A percentile compares a stretch with the other conserved stretches of the same genome.
Conservation (phyloP, 2,888 invertebrate species). For the Perdita meconis region DNA sequence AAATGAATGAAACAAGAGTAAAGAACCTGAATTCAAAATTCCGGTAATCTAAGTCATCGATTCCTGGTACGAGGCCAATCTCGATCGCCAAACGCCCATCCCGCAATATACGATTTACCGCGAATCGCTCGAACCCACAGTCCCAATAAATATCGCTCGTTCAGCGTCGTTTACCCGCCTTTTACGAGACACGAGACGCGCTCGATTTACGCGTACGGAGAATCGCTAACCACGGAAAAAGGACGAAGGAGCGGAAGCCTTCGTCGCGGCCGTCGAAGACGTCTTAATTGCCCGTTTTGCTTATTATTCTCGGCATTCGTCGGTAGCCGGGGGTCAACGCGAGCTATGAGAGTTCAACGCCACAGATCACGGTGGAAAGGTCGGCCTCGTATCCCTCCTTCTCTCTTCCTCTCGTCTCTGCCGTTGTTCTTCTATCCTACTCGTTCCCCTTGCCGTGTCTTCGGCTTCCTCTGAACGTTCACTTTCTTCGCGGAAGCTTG, state of each 20-base stretch:
- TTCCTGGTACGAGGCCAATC: slow-evolving; percentile 46
- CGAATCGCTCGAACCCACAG: slow-evolving; percentile 72
- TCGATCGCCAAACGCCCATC: slow-evolving; percentile 24
- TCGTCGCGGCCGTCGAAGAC: slow-evolving; percentile 68
- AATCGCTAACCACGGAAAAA: slow-evolving; percentile 33
- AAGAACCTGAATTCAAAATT: no score
- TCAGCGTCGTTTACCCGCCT: slow-evolving; percentile 64
- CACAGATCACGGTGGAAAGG: slow-evolving; percentile 74
- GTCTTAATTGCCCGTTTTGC: slow-evolving; percentile 80
- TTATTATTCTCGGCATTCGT: slow-evolving; percentile 77
- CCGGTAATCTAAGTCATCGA: slow-evolving; percentile 38
- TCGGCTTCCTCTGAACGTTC: slow-evolving; percentile 29
- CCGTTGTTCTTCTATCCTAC: slow-evolving; percentile 8
- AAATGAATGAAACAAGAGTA: no score
- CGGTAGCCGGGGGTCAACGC: slow-evolving; percentile 74
- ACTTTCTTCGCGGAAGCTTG: slow-evolving; percentile 68
- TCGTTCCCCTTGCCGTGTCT: slow-evolving; percentile 5
- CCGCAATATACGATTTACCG: slow-evolving; percentile 72
- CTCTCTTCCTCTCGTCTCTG: slow-evolving; percentile 3
- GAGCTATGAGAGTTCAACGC: slow-evolving; percentile 66
- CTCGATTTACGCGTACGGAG: slow-evolving; percentile 63
- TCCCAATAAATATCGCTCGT: slow-evolving; percentile 80
- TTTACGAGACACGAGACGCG: slow-evolving; percentile 67
- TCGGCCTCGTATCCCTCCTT: slow-evolving; percentile 37
- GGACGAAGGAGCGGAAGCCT: slow-evolving; percentile 21